Base-by-base conservation (phyloP, 2,113 vertebrate species). In the Leptosomus discolor region DNA sequence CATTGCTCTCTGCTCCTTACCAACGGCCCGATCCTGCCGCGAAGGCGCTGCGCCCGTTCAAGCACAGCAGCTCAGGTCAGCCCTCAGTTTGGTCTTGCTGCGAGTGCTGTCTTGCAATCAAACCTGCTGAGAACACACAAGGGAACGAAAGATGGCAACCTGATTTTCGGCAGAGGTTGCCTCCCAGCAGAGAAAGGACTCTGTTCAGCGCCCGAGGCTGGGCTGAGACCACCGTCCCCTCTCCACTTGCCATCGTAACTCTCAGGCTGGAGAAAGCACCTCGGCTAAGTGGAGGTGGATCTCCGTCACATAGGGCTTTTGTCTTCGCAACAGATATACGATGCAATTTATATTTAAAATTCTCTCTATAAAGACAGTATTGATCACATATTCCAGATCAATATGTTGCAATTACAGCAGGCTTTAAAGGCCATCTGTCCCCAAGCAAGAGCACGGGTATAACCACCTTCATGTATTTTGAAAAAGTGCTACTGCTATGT, bases 291-390 rank as follows among this genome's bases (percentile, higher is more conserved):
- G 2, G 46, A 77, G 76, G 65, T 39, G 63, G 53, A 81, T 92
- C 85, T 92, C 70, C 41, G 1, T 73, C 91, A 73, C 77, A 3
- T 5, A 17, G 75, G 50, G 87, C 93, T 95, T 97, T 97, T 88
- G 84, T 87, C 94, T 92, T 85, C 58, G 0, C 78, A 76, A 46
- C 92, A 97, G 96, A 97, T 97, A 96, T 96, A 97, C 39, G 93
- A 96, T 48, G 94, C 96, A 96, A 97, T 97, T 96, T 97, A 93
- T 97, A 97, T 96, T 97, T 95, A 95, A 96, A 97, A 97, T 94
- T 93, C 94, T 80, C 96, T 91, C 95, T 94, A 96, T 96, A 97
- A 96, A 97, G 96, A 95, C 94, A 67, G 70, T 90, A 97, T 97
- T 91, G 96, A 97, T 95, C 97, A 96, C 96, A 96, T 91, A 97